These are phyloP conservation scores for Aleiodes alternator DNA, from an alignment of 2,888 invertebrate genomes.

Conservation along the genomic window DNA sequence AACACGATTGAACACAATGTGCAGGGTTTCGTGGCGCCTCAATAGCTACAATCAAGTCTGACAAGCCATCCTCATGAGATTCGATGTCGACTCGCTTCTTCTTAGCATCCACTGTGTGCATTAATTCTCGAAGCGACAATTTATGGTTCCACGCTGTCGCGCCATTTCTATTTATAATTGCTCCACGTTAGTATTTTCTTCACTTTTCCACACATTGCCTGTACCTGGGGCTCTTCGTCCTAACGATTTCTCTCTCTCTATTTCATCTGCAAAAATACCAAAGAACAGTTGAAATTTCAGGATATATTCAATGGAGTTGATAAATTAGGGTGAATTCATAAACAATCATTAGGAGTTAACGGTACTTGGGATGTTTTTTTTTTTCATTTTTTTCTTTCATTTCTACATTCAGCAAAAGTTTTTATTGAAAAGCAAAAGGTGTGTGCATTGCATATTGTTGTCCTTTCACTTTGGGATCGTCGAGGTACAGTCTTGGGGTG, in stretches of 20 bases:
- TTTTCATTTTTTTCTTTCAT: neutral
- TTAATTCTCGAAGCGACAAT: slow-evolving; percentile 68
- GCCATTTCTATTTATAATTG: slow-evolving; percentile 70
- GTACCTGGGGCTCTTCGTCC: slow-evolving; percentile 40
- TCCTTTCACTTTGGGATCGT: slow-evolving; percentile 46
- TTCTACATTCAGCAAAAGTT: slow-evolving; percentile 1
- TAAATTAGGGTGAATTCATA: slow-evolving; percentile 30
- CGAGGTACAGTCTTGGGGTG: slow-evolving; percentile 12
- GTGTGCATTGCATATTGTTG: slow-evolving; percentile 18
- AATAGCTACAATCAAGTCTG: slow-evolving; percentile 12
- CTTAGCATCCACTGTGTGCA: slow-evolving; percentile 53
- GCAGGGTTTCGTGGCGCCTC: slow-evolving; percentile 32
- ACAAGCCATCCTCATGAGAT: slow-evolving; percentile 29
- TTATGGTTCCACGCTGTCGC: slow-evolving; percentile 68
- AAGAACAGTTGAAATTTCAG: too few species aligned
- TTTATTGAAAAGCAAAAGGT: neutral
- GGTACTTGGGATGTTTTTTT: slow-evolving; percentile 20
- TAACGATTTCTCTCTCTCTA: slow-evolving; percentile 32
- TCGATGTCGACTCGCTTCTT: slow-evolving; percentile 37
- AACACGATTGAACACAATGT: slow-evolving; percentile 19
- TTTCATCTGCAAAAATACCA: slow-evolving; percentile 1
- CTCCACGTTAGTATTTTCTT: slow-evolving; percentile 60
- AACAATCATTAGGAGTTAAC: slow-evolving; percentile 34
- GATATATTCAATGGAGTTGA: neutral
- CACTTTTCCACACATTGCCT: slow-evolving; percentile 37